These are phyloP conservation scores for Lucinisca nassula DNA, from an alignment of 2,888 invertebrate genomes.

Conservation along the genomic window DNA sequence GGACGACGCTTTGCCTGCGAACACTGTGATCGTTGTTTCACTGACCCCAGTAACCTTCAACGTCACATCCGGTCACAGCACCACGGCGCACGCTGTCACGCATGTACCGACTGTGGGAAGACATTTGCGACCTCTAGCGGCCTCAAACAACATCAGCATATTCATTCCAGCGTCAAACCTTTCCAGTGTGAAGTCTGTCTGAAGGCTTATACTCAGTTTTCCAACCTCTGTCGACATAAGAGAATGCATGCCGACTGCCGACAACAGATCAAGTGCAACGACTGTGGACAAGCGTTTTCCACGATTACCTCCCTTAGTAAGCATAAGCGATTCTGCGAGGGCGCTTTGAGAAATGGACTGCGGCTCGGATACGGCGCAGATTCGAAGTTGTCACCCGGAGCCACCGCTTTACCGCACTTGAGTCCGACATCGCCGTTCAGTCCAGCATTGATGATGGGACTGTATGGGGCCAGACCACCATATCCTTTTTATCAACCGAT, in stretches of 20 bases:
- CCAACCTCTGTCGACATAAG: constrained; percentile 99
- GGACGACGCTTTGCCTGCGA: constrained; percentile 96
- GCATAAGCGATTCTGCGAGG: constrained; percentile 98
- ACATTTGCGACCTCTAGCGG: constrained; percentile 99
- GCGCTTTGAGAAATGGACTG: constrained; percentile 88
- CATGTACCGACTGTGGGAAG: constrained; percentile 99
- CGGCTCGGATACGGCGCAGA: constrained; percentile 72
- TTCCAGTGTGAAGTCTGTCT: constrained; percentile 97
- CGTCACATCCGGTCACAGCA: constrained; percentile 98
- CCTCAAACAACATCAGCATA: constrained; percentile 99
- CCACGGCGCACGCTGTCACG: constrained; percentile 97
- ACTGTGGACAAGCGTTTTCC: constrained; percentile 97
- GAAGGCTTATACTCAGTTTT: constrained; percentile 99
- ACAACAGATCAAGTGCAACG: constrained; percentile 96
- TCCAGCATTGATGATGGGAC: constrained; percentile 78
- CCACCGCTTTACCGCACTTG: constrained; percentile 53
- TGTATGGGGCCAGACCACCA: constrained; percentile 79
- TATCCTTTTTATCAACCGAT: constrained; percentile 83
- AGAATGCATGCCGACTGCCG: constrained; percentile 99
- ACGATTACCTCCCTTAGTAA: constrained; percentile 97
- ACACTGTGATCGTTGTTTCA: constrained; percentile 92
- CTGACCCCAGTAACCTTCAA: constrained; percentile 98
- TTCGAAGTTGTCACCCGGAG: constrained; percentile 54
- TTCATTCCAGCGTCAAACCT: constrained; percentile 99
- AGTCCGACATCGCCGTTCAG: constrained; percentile 69